phyloP scores from a whole-genome alignment of 2,888 invertebrate species.

The Aelia acuminata region DNA sequence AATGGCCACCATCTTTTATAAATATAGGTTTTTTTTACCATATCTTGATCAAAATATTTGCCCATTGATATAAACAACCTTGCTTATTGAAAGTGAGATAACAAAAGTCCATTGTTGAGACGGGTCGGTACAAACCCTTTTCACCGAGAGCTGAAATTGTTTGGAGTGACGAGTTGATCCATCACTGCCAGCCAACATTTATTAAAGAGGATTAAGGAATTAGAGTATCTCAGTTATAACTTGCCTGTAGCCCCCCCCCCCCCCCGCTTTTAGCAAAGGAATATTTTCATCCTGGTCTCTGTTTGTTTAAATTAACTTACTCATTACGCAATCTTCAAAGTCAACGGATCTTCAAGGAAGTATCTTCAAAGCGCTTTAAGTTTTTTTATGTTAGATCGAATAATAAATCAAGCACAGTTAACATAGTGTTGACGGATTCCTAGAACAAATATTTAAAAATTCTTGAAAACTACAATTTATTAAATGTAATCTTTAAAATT shows the following conservation, averaged over 20 bases:
- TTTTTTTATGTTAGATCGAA: not conserved
- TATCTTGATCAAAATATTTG: too few relatives aligned
- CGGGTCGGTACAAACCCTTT: not conserved
- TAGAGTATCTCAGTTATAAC: constrained; percentile 20
- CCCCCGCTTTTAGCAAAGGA: not conserved
- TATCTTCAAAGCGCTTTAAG: not conserved
- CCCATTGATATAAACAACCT: not conserved
- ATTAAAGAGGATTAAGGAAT: constrained; percentile 45
- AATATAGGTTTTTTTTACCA: too few relatives aligned
- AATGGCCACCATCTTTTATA: too few relatives aligned
- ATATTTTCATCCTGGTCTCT: not conserved
- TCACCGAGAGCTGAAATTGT: not conserved
- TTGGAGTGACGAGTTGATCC: constrained; percentile 20
- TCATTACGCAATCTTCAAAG: not conserved
- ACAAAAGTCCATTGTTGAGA: not conserved
- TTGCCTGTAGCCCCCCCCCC: not conserved
- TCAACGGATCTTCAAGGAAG: not conserved
- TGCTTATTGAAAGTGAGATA: not conserved
- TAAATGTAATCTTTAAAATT: too few relatives aligned
- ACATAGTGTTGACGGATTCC: too few relatives aligned
- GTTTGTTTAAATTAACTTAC: not conserved
- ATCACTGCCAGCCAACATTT: constrained; percentile 37
- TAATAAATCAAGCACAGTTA: not conserved
- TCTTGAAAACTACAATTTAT: too few relatives aligned
- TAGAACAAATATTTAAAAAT: too few relatives aligned